Base-by-base conservation (phyloP, 2,888 invertebrate genomes). In the Mesoligia furuncula region DNA sequence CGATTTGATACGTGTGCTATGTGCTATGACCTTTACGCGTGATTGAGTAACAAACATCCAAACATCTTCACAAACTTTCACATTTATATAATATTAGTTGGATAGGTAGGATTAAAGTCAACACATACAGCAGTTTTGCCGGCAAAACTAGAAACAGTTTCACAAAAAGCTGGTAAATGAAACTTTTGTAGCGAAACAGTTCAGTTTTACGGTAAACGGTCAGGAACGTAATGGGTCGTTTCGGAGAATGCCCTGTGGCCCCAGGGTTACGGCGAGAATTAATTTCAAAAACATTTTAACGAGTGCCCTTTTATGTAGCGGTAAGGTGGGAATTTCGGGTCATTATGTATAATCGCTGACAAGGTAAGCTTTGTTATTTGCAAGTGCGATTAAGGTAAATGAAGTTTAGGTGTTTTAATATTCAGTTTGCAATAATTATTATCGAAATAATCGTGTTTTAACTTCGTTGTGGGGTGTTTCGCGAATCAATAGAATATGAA, bases 231-330 rank as follows among this genome's bases (percentile, higher is more conserved):
- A 89, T 83, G 80, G 88, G 75, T 64, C 83, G 75, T 83, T 85
- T 72, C 79, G 66, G 61, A 66, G 62, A 84, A 77, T 62, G 64
- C 72, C 75, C 68, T 3, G 39, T 36, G 69, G 69, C 79, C 67
- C 64, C 24, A 67, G 62, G 78, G 84, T 68, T 79, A 79, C 70
- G 61, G 62, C 31, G 69, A 64, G 73, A 78, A 85, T 85, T 83
- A 85, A 86, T 86, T 65, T 65, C 73, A 59, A 71, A 83, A 87
- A 78, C 66, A 86, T 85, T 86, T 83, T 87, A 80, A 87, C 77
- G 78, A 75, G 68, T 51, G 73, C 54, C 61, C 71, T 45, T 78
- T 85, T 80, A 77, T 77, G 81, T 79, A 54, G 64, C 77, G 67
- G 72, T 59, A 15, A 77, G 79, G 42, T 77, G 75, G 75, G 74